phyloP scores from a whole-genome alignment of 2,113 vertebrate species.

The Antigone vipio region DNA sequence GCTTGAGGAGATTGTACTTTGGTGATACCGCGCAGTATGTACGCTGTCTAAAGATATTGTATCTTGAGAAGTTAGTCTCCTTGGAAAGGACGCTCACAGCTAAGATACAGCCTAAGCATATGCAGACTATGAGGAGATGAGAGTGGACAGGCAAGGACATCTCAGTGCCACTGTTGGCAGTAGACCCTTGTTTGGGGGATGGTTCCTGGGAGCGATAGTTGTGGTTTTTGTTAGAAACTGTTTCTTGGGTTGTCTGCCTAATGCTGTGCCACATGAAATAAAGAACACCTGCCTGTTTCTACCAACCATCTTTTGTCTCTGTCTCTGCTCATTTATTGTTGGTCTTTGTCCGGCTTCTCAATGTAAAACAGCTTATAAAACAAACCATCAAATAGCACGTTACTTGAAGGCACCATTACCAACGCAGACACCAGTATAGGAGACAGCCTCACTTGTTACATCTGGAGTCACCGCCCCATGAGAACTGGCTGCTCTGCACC shows the following conservation, averaged over 20 bases:
- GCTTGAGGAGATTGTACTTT: slow-evolving; percentile 49
- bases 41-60: slow-evolving; percentile 13
- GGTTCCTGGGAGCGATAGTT: slow-evolving; percentile 33
- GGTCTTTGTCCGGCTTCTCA: not conserved
- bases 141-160: slow-evolving; percentile 21
- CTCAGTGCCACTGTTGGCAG: slow-evolving; percentile 33
- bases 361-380: not conserved
- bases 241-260: slow-evolving; percentile 67
- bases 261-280: slow-evolving; percentile 72
- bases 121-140: slow-evolving; percentile 2
- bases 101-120: not conserved
- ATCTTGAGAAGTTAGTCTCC: not conserved
- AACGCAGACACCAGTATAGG: not conserved
- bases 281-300: slow-evolving; percentile 71
- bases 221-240: slow-evolving; percentile 60
- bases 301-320: slow-evolving; percentile 35
- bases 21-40: slow-evolving; percentile 29
- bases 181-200: slow-evolving; percentile 14
- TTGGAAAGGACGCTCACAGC: slow-evolving; percentile 6
- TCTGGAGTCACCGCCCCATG: not conserved
- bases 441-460: not conserved
- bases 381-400: not conserved
- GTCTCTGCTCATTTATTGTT: slow-evolving; percentile 40
- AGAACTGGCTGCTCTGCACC: not conserved
- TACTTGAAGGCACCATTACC: not conserved